Evolutionary conservation across 2,888 invertebrate genomes (phyloP).

Genomic region (Cryptocephalus primarius): DNA sequence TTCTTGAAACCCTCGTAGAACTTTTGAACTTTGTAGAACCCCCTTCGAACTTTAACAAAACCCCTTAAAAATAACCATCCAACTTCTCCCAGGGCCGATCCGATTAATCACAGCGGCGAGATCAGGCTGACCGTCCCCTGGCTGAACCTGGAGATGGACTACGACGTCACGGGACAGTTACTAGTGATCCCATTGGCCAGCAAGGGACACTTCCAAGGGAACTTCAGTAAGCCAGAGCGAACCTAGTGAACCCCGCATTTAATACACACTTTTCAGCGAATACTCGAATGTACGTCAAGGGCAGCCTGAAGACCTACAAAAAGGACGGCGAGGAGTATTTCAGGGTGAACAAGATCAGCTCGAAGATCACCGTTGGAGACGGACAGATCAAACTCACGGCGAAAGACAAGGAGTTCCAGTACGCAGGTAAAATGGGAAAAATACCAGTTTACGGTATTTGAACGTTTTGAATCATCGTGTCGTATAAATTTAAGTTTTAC

Average conservation of each 20-base stretch:
- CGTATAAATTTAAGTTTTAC: no score
- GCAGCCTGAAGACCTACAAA: constrained; percentile 43
- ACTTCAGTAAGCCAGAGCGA: constrained; percentile 40
- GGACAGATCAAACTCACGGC: constrained; percentile 48
- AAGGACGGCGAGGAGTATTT: constrained; percentile 51
- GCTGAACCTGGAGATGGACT: constrained; percentile 40
- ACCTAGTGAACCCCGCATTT: neutral
- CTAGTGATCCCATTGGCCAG: constrained; percentile 41
- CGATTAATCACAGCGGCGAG: constrained; percentile 35
- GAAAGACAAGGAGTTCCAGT: constrained; percentile 44
- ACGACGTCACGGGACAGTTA: constrained; percentile 42
- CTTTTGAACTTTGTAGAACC: no score
- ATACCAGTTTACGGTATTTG: neutral
- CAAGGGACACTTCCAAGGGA: constrained; percentile 42
- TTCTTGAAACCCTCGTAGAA: no score
- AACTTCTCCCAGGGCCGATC: constrained; percentile 33
- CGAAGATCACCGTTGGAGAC: constrained; percentile 50
- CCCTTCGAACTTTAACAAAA: no score
- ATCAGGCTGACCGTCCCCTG: constrained; percentile 38
- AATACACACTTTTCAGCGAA: constrained; percentile 27
- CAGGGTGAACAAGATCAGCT: constrained; percentile 47
- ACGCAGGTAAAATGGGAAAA: constrained; percentile 39
- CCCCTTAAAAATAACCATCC: no score
- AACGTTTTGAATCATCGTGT: neutral
- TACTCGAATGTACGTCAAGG: constrained; percentile 47